Evolutionary conservation across 2,888 invertebrate genomes (phyloP).

Genomic region (Cantharis nigra): DNA sequence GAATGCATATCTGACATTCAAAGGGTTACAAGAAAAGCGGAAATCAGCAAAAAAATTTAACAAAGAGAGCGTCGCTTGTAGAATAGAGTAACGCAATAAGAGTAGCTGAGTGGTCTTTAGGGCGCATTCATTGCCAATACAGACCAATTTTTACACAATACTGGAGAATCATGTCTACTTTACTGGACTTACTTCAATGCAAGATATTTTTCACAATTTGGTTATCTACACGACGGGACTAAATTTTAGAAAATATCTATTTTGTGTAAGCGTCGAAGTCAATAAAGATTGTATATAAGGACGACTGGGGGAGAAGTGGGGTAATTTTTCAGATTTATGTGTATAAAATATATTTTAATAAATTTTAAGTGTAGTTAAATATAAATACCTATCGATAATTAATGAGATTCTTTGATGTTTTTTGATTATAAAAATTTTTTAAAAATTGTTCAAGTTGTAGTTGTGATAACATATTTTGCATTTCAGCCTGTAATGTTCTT

Average conservation of each 20-base stretch:
- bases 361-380: too few relatives aligned
- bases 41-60: constrained; percentile 50
- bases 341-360: too few relatives aligned
- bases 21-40: constrained; percentile 53
- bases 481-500: too few relatives aligned
- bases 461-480: too few relatives aligned
- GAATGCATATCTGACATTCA: constrained; percentile 46
- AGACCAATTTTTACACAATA: constrained; percentile 50
- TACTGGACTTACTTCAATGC: constrained; percentile 11
- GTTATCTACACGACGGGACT: not conserved
- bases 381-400: too few relatives aligned
- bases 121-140: constrained; percentile 48
- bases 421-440: too few relatives aligned
- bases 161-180: constrained; percentile 46
- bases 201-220: not conserved
- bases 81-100: constrained; percentile 49
- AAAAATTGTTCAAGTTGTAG: too few relatives aligned
- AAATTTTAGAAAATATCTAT: not conserved
- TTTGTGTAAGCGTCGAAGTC: not conserved
- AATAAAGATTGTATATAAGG: not conserved
- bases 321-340: not conserved
- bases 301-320: not conserved
- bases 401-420: too few relatives aligned
- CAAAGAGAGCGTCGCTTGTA: constrained; percentile 44
- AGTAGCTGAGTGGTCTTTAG: constrained; percentile 51